Conservation (phyloP, 2,888 invertebrate genomes). For the Amblyteles armatorius region DNA sequence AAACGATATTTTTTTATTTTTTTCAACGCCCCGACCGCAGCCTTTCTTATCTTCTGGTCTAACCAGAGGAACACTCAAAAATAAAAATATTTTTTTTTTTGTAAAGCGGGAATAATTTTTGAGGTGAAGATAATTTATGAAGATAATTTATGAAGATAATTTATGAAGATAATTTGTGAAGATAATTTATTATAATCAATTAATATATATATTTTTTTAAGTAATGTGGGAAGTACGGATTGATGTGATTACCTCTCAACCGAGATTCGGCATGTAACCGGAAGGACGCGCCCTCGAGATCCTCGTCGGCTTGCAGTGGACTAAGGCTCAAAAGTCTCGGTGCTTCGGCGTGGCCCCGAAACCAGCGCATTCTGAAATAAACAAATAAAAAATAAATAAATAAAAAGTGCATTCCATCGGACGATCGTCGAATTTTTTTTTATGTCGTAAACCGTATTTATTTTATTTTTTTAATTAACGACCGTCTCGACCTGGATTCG, state of each 20-base stretch:
- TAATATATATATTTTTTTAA: neutral
- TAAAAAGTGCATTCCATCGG: neutral
- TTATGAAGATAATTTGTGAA: no score
- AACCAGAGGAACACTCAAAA: neutral
- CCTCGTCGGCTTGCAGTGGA: conserved; percentile 85
- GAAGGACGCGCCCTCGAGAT: conserved; percentile 80
- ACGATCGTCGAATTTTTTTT: neutral
- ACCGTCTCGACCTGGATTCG: neutral
- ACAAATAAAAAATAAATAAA: conserved; percentile 24
- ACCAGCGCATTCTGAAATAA: conserved; percentile 88
- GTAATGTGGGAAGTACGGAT: neutral
- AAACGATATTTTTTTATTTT: neutral
- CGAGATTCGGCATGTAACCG: conserved; percentile 79
- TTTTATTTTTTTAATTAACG: conserved; percentile 21
- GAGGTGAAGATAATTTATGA: no score
- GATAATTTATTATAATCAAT: neutral
- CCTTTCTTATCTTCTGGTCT: neutral
- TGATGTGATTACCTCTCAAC: conserved; percentile 84
- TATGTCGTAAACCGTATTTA: neutral
- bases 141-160: no score
- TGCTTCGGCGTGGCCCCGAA: conserved; percentile 88
- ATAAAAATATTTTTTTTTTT: neutral
- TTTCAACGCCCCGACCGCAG: neutral
- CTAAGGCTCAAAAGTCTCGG: conserved; percentile 90
- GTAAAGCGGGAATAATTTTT: no score